Base-by-base conservation (phyloP, 1,140 invertebrate genomes). In the Mercenaria mercenaria region DNA sequence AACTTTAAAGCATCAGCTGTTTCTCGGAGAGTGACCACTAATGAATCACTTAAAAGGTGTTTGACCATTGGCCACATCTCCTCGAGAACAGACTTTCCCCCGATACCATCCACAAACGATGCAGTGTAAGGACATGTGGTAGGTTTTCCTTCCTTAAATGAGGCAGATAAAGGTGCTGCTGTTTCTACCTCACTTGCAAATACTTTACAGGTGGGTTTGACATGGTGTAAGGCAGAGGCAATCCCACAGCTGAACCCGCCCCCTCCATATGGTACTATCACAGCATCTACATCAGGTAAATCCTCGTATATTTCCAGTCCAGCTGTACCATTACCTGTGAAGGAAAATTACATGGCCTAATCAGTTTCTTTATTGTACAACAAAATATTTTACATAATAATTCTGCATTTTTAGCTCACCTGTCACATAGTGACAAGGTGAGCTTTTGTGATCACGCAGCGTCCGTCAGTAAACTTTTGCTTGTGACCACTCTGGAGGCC, bases 41-140 rank as follows among this genome's bases (percentile, higher is more conserved):
- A 77, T 13, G 94, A 93, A 43, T 92, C 93, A 34, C 90, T 89
- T 0, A 95, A 69, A 4, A 94, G 79, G 34, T 81, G 81, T 13
- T 91, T 77, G n/a, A 93, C 94, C 23, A 95, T 76, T 10, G 92
- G 92, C 95, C 95, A 95, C 93, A 95, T 94, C 41, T 93, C 90
- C 23, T 88, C 74, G 13, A 95, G 74, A 20, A 95, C 91, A n/a
- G 90, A 85, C 64, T 92, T 92, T 0, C 94, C 91, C 20, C 95
- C 94, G 39, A 95, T 95, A 8, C 95, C 94, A 88, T 95, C 95
- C 2, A 94, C 92, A 92, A 95, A 95, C 61, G 91, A 92, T 10
- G 92, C 41, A 8, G 52, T 89, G 83, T 93, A 92, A 15, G 91
- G 52, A 90, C 88, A 93, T 11, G 39, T 64, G 0, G 89, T 84